Conservation (phyloP, 2,113 vertebrate species). For the Scolopax mira region DNA sequence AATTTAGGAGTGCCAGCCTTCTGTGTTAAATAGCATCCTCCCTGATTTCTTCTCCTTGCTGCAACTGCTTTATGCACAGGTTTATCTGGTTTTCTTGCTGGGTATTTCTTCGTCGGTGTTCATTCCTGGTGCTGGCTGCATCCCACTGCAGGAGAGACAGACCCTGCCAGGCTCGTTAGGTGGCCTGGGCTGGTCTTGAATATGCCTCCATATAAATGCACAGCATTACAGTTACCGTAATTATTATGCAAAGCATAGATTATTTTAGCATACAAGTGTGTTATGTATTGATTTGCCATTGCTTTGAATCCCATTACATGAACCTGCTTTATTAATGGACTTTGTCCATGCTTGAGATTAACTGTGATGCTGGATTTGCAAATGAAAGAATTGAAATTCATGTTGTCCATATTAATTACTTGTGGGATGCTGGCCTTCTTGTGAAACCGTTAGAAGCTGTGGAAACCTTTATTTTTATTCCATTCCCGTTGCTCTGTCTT, state of each 20-base stretch:
- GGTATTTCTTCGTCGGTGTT: neutral
- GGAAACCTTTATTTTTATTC: neutral
- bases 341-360: neutral
- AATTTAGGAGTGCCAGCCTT: neutral
- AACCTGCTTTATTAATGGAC: slow-evolving; percentile 24
- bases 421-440: neutral
- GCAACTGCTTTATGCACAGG: accelerated
- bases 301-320: slow-evolving; percentile 1
- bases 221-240: neutral
- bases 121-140: neutral
- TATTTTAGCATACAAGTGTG: neutral
- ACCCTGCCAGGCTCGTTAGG: neutral
- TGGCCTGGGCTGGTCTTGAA: neutral
- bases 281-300: neutral
- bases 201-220: neutral
- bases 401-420: neutral
- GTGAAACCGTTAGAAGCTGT: neutral
- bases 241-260: neutral
- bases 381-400: slow-evolving; percentile 36
- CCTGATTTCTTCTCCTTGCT: neutral
- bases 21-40: neutral
- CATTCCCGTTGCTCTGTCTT: neutral
- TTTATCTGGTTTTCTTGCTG: neutral
- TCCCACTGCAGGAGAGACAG: neutral
- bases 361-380: slow-evolving; percentile 31